Base-by-base conservation (phyloP, 1,140 invertebrate species). In the Leguminivora glycinivorella region DNA sequence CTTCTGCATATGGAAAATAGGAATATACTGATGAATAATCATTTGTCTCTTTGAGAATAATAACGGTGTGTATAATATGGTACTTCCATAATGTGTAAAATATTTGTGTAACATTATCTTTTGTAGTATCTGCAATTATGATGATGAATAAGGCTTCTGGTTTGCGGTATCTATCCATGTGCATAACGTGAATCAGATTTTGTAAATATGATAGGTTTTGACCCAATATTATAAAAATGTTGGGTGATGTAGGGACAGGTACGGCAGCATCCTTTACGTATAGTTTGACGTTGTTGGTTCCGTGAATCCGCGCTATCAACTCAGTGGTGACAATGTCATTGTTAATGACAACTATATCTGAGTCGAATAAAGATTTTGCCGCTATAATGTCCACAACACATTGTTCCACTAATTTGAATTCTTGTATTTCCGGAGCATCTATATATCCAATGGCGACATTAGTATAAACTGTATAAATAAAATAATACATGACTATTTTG, bases 1-100 rank as follows among this genome's bases (percentile, higher is more conserved):
- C 58, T 9, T 63, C n/a, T 63, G 58, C 58, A 10, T 63, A 63
- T 31, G 58, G 58, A 29, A 29, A 63, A 31, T 63, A 63, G 12
- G 58, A 34, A 31, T 19, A 63, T 9, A 63, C 17, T 63, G 58
- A 31, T 12, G 58, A 26, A 2, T 34, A n/a, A 63, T 31, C 7
- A 63, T 63, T 34, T 12, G n/a, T 17, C 7, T 63, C 58, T 5
- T 29, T 17, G n/a, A 17, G n/a, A 63, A 63, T 17, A 31, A 29
- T 17, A 31, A 63, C 26, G 12, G n/a, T 17, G 19, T 19, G 29
- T 17, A 63, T 29, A 17, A 63, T 63, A 19, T 63, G 58, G 14
- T 63, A 17, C 5, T 63, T 29, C 58, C 58, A 63, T 9, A 63
- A 29, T 34, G 26, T 63, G 2, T 22, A 2, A 63, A 63, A 63